Conservation (phyloP, 1,140 invertebrate species). For the Bradynema listronoti region DNA sequence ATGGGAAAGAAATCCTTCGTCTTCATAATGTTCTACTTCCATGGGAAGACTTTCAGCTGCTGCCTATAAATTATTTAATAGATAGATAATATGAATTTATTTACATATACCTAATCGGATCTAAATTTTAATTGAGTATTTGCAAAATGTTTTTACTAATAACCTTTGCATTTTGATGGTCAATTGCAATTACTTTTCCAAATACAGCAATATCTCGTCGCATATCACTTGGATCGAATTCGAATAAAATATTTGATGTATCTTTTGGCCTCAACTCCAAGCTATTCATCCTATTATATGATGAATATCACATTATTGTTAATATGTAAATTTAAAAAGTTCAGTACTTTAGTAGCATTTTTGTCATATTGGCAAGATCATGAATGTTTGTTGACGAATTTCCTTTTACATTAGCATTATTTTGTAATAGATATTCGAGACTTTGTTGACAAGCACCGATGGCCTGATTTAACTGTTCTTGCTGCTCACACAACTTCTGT, state of each 20-base stretch:
- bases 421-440: constrained; percentile 9
- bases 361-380: too few species aligned
- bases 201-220: constrained; percentile 7
- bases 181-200: background rate
- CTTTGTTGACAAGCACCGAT: constrained; percentile 18
- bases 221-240: constrained; percentile 18
- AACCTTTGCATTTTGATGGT: background rate
- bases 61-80: background rate
- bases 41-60: constrained; percentile 14
- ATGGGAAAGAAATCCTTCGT: constrained; percentile 7
- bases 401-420: background rate
- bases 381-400: too few species aligned
- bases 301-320: too few species aligned
- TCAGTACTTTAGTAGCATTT: too few species aligned
- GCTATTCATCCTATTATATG: constrained; percentile 15
- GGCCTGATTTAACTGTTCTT: constrained; percentile 14
- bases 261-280: constrained; percentile 12
- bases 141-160: too few species aligned
- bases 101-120: too few species aligned
- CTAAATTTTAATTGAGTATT: too few species aligned
- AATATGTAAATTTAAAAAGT: too few species aligned
- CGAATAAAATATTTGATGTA: constrained; percentile 15
- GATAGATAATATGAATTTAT: too few species aligned
- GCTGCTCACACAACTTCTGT: constrained; percentile 8
- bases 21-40: constrained; percentile 18